Evolutionary conservation across 2,113 vertebrate species (phyloP).

Genomic region (Sceloporus undulatus): DNA sequence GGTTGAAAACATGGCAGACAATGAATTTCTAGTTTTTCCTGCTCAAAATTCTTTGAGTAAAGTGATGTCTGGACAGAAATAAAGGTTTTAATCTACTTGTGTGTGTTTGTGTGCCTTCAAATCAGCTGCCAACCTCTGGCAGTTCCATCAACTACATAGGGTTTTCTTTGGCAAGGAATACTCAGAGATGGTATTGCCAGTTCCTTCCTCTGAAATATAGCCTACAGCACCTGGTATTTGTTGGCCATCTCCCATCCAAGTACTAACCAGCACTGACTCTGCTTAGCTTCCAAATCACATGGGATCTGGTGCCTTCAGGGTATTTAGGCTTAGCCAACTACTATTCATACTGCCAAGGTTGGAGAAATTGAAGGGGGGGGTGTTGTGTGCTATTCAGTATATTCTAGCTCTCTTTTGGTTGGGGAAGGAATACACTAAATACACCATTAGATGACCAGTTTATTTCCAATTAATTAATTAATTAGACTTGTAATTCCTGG

Average conservation of each 20-base stretch:
- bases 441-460: not conserved
- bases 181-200: not conserved
- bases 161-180: too few relatives aligned
- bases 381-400: not conserved
- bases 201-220: not conserved
- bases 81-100: not conserved
- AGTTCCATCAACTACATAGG: too few relatives aligned
- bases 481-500: not conserved
- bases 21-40: not conserved
- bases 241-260: too few relatives aligned
- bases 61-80: not conserved
- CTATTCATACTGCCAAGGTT: not conserved
- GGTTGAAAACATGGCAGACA: not conserved
- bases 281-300: too few relatives aligned
- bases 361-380: not conserved
- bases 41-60: not conserved
- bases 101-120: too few relatives aligned
- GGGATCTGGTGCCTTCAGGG: too few relatives aligned
- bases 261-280: too few relatives aligned
- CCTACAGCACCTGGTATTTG: too few relatives aligned
- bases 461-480: not conserved
- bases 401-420: not conserved
- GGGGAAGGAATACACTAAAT: not conserved
- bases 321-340: not conserved
- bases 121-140: too few relatives aligned